Conservation (phyloP, 2,888 invertebrate genomes). For the Pasiphila rectangulata region DNA sequence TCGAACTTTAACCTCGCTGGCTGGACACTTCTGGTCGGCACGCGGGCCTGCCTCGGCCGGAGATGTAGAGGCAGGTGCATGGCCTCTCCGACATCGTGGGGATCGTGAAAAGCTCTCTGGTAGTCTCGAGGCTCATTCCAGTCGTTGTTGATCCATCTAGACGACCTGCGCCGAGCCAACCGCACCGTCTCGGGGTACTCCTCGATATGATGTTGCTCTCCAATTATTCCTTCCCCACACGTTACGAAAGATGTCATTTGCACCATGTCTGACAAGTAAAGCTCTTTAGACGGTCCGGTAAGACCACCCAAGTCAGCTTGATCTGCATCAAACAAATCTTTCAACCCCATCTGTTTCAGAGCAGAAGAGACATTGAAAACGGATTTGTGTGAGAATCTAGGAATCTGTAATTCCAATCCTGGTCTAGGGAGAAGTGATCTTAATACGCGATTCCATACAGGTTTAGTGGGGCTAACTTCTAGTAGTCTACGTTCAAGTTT, state of each 20-base stretch:
- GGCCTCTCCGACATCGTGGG: conserved; percentile 75
- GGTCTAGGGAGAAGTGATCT: conserved; percentile 87
- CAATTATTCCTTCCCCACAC: conserved; percentile 87
- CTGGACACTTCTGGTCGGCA: conserved; percentile 83
- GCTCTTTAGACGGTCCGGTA: conserved; percentile 88
- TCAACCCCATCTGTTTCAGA: conserved; percentile 89
- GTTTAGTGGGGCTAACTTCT: conserved; percentile 83
- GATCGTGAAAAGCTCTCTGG: conserved; percentile 85
- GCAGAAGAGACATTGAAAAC: conserved; percentile 90
- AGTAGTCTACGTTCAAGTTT: conserved; percentile 86
- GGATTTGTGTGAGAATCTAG: conserved; percentile 91
- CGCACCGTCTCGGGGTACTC: conserved; percentile 87
- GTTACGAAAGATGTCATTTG: conserved; percentile 92
- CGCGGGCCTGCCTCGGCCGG: conserved; percentile 85
- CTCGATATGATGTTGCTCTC: conserved; percentile 89
- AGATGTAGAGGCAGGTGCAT: conserved; percentile 84
- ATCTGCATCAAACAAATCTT: conserved; percentile 87
- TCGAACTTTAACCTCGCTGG: conserved; percentile 89
- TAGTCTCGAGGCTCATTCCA: conserved; percentile 83
- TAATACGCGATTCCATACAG: conserved; percentile 87
- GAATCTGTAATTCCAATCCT: conserved; percentile 90
- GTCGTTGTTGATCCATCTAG: conserved; percentile 68
- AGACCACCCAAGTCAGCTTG: conserved; percentile 91
- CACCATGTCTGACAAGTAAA: conserved; percentile 91
- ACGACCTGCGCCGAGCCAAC: conserved; percentile 55